phyloP scores from a whole-genome alignment of 2,797 vertebrate genomes.

The Channallabes apus region DNA sequence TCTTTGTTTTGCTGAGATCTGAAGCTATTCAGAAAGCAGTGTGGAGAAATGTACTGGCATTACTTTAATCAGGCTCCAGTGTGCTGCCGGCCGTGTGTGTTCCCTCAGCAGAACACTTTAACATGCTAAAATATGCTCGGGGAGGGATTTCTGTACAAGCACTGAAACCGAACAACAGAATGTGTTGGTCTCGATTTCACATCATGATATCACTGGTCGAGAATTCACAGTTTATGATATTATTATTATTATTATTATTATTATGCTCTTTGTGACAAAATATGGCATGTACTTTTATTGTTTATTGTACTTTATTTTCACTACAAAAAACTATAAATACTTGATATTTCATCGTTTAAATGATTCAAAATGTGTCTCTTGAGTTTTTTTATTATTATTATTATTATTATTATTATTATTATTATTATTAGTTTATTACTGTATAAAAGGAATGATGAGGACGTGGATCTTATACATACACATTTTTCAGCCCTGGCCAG shows the following conservation, averaged over 20 bases:
- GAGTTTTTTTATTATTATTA: not conserved
- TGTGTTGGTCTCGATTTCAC: not conserved
- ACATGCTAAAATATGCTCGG: conserved; percentile 14
- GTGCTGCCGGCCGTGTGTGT: conserved; percentile 11
- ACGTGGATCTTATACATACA: not conserved
- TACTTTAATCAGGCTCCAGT: conserved; percentile 33
- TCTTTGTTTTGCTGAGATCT: conserved; percentile 7
- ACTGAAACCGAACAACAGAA: conserved; percentile 1
- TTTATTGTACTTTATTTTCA: not conserved
- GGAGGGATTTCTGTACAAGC: not conserved
- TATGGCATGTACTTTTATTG: not conserved
- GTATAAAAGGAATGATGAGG: not conserved
- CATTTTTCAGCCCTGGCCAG: not conserved
- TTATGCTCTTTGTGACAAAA: not conserved
- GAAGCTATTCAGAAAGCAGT: conserved; percentile 3
- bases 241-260: too few species aligned
- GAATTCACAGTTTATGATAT: not conserved
- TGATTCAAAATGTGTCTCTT: not conserved
- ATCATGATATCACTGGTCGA: not conserved
- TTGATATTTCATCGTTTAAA: not conserved
- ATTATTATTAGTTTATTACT: not conserved
- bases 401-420: too few species aligned
- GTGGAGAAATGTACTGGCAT: conserved; percentile 24
- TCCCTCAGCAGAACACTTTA: conserved; percentile 19
- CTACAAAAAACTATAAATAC: not conserved